Conservation (phyloP, 2,113 vertebrate species). For the Phainopepla nitens region DNA sequence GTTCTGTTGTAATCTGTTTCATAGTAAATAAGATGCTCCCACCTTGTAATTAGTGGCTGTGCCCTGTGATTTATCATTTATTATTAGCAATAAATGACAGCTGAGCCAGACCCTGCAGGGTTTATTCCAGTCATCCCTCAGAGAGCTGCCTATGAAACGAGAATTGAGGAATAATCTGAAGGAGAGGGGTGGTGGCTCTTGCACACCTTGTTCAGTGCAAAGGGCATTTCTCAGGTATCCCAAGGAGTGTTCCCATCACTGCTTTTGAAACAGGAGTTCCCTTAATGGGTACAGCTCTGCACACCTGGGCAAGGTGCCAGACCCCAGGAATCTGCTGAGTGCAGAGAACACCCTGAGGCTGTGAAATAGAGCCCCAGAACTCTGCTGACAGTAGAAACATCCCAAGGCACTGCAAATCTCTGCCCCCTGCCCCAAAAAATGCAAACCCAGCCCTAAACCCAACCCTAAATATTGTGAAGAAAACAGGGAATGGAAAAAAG, state of each 20-base stretch:
- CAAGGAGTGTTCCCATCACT: not conserved
- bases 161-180: not conserved
- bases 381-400: not conserved
- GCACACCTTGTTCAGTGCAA: not conserved
- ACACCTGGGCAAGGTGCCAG: not conserved
- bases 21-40: not conserved
- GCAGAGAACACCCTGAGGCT: not conserved
- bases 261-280: not conserved
- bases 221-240: not conserved
- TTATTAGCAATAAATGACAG: not conserved
- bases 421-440: not conserved
- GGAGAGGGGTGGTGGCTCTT: too few species aligned
- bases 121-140: not conserved
- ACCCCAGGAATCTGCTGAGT: not conserved
- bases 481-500: not conserved
- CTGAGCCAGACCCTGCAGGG: not conserved
- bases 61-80: not conserved
- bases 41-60: rapidly evolving
- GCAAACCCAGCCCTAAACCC: not conserved
- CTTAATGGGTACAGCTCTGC: not conserved
- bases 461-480: not conserved
- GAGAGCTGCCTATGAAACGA: not conserved
- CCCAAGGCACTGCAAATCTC: not conserved
- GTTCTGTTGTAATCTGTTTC: not conserved
- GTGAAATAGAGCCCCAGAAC: not conserved